A percentile compares a stretch with the other conserved stretches of the same genome.
Evolutionary conservation across 1,140 invertebrate genomes (phyloP).

Genomic region (Apis florea): DNA sequence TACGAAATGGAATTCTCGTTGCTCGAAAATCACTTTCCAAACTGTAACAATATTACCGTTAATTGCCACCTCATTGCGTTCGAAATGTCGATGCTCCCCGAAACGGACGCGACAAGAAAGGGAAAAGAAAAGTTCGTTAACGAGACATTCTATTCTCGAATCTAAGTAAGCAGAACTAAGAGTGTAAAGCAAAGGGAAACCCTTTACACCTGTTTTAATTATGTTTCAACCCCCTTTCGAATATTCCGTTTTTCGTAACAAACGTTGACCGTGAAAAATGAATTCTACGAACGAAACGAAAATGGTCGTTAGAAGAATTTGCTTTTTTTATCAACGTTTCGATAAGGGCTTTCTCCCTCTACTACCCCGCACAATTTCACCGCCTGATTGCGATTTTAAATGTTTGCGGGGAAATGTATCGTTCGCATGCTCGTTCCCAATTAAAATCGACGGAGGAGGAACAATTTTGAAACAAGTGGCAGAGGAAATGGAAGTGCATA

Average conservation of each 20-base stretch:
- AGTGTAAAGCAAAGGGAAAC: neutral
- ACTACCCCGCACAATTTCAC: neutral
- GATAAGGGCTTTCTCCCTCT: neutral
- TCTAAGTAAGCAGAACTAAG: constrained; percentile 25
- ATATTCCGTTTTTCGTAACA: neutral
- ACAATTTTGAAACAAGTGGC: constrained; percentile 1
- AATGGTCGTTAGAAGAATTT: neutral
- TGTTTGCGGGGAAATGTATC: neutral
- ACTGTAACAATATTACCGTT: constrained; percentile 37
- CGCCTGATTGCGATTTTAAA: constrained; percentile 18
- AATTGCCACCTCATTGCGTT: constrained; percentile 41
- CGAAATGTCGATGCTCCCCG: constrained; percentile 30
- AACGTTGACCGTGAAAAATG: neutral
- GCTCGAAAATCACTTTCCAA: constrained; percentile 33
- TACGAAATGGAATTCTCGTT: neutral
- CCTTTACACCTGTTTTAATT: constrained; percentile 19
- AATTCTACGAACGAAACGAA: neutral
- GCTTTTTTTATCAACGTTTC: neutral
- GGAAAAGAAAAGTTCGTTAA: constrained; percentile 43
- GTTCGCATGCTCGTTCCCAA: constrained; percentile 22
- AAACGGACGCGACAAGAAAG: neutral
- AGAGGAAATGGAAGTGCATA: neutral
- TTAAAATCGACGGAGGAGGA: constrained; percentile 17
- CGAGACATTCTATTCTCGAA: constrained; percentile 38
- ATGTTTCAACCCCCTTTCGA: neutral